phyloP scores from a whole-genome alignment of 2,888 invertebrate species.

The Bibio marci region DNA sequence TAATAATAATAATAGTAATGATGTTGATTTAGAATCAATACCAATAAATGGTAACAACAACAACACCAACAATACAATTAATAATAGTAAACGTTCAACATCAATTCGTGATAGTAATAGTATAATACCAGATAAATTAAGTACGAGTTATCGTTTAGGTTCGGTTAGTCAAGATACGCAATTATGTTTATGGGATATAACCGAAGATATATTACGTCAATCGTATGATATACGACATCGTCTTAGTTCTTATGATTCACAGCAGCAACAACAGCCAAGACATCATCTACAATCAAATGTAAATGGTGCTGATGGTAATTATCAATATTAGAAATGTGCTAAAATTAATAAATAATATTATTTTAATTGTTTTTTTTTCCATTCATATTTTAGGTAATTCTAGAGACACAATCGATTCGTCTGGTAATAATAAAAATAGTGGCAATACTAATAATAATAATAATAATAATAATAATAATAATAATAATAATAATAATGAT shows the following conservation, averaged over 20 bases:
- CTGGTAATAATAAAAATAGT: not conserved
- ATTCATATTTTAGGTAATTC: too few species aligned
- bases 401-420: not conserved
- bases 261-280: not conserved
- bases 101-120: not conserved
- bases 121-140: constrained; percentile 16
- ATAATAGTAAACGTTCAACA: not conserved
- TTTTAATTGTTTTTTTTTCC: too few species aligned
- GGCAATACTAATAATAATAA: too few species aligned
- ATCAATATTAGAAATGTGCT: too few species aligned
- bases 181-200: constrained; percentile 5
- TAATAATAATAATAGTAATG: constrained; percentile 18
- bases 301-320: too few species aligned
- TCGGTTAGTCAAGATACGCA: constrained; percentile 50
- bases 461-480: not conserved
- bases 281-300: not conserved
- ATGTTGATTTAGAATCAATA: constrained; percentile 17
- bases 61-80: not conserved
- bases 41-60: constrained; percentile 17
- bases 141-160: constrained; percentile 68
- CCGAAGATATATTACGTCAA: constrained; percentile 5
- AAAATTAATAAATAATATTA: too few species aligned
- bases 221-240: constrained; percentile 9
- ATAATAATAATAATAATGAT: constrained; percentile 1
- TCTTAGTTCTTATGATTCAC: constrained; percentile 10